These are phyloP conservation scores for Xenopus laevis DNA, from an alignment of 2,113 vertebrate species.

Conservation along the genomic window DNA sequence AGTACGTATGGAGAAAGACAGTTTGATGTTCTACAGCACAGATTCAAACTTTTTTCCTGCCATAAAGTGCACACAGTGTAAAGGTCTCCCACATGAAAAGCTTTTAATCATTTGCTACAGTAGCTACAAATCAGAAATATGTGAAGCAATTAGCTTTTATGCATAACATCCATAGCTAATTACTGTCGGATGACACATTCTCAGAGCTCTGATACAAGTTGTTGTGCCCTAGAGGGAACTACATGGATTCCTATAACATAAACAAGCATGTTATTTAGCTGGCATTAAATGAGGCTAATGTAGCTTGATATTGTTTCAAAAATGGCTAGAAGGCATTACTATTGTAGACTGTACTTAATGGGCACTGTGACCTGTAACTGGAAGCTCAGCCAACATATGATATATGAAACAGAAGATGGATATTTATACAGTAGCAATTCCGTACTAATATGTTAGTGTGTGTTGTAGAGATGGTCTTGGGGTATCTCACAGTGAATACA, in stretches of 20 bases:
- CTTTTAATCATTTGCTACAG: conserved; percentile 43
- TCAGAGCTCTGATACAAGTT: conserved; percentile 3
- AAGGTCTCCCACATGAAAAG: conserved; percentile 40
- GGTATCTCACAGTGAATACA: no score
- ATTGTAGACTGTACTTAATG: neutral
- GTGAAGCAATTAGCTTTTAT: conserved; percentile 42
- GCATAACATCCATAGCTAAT: conserved; percentile 43
- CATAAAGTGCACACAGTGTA: conserved; percentile 15
- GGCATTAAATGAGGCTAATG: neutral
- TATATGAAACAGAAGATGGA: no score
- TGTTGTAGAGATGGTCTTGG: no score
- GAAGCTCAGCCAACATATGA: neutral
- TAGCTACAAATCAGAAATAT: conserved; percentile 39
- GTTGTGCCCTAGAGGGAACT: conserved; percentile 9
- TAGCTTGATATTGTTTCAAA: neutral
- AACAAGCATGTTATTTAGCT: neutral
- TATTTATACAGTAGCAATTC: no score
- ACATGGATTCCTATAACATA: neutral
- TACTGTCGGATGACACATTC: conserved; percentile 25
- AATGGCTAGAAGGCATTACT: neutral
- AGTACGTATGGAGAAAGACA: neutral
- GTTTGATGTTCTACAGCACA: conserved; percentile 27
- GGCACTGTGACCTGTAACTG: neutral
- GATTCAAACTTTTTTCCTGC: conserved; percentile 28
- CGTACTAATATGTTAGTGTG: no score